Evolutionary conservation across 2,797 vertebrate genomes (phyloP).

Genomic region (Gymnodraco acuticeps): DNA sequence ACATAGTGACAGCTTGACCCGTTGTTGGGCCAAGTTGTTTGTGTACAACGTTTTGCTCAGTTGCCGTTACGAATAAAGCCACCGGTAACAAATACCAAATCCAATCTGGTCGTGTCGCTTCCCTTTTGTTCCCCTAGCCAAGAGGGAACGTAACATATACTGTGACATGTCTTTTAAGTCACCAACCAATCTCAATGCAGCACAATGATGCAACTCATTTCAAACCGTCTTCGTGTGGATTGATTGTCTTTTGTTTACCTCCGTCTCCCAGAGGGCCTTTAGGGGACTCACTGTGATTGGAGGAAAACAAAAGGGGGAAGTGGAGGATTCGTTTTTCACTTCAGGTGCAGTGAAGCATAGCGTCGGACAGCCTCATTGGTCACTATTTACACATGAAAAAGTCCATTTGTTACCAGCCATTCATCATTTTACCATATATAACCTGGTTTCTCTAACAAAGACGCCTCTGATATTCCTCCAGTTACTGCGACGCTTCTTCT

Average conservation of each 20-base stretch:
- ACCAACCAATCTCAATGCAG: conserved; percentile 4
- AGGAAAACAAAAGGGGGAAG: conserved; percentile 1
- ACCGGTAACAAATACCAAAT: too few species aligned
- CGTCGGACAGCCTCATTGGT: conserved; percentile 58
- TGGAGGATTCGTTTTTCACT: conserved; percentile 39
- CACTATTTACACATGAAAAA: conserved; percentile 44
- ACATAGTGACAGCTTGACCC: too few species aligned
- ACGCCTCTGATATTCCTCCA: background rate
- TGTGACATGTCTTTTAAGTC: background rate
- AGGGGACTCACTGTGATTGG: conserved; percentile 5
- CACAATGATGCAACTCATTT: conserved; percentile 10
- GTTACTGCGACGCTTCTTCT: background rate
- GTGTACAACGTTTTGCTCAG: too few species aligned
- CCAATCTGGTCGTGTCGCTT: too few species aligned
- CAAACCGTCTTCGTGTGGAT: conserved; percentile 7
- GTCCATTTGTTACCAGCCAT: conserved; percentile 13
- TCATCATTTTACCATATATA: conserved; percentile 21
- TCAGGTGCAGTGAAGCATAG: conserved; percentile 26
- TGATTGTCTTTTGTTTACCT: conserved; percentile 22
- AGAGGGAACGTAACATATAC: too few species aligned
- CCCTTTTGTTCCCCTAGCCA: too few species aligned
- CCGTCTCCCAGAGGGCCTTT: background rate
- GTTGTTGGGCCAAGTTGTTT: too few species aligned
- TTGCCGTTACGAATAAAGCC: too few species aligned
- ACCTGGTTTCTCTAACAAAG: conserved; percentile 10